A percentile compares a stretch with the other conserved stretches of the same genome.
Conservation (phyloP, 2,888 invertebrate genomes). For the Tiliacea aurago region DNA sequence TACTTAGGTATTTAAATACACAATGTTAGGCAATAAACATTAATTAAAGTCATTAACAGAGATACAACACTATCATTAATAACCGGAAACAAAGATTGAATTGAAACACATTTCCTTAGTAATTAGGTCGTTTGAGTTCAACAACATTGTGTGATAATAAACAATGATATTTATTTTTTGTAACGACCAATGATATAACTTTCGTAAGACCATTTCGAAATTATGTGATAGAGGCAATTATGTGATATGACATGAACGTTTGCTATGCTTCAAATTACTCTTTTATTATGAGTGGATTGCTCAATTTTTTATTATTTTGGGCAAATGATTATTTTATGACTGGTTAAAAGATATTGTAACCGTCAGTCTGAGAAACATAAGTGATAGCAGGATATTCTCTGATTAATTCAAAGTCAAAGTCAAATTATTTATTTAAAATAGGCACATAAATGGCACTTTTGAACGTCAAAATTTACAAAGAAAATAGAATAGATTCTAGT, state of each 20-base stretch:
- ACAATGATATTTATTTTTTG: conserved; percentile 36
- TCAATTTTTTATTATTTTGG: conserved; percentile 12
- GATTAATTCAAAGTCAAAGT: too few species aligned
- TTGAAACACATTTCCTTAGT: conserved; percentile 67
- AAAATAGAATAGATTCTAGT: too few species aligned
- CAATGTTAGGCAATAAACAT: conserved; percentile 27
- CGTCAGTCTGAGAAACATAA: background rate
- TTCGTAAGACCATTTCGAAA: conserved; percentile 47
- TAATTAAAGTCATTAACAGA: conserved; percentile 50
- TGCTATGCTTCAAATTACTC: conserved; percentile 36
- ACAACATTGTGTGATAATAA: conserved; percentile 60
- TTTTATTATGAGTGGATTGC: conserved; percentile 9
- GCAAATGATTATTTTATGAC: conserved; percentile 4
- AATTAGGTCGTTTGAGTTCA: conserved; percentile 73
- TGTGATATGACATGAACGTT: conserved; percentile 28
- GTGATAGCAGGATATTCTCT: background rate
- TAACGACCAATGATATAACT: conserved; percentile 48
- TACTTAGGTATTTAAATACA: background rate
- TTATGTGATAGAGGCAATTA: conserved; percentile 34
- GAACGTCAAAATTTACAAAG: too few species aligned
- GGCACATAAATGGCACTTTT: too few species aligned
- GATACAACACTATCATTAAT: conserved; percentile 47
- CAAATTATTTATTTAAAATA: too few species aligned
- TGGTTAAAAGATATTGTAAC: background rate
- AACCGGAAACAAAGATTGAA: conserved; percentile 58